Evolutionary conservation across 2,888 invertebrate species (phyloP), one percentile per base, ranked within the genome.

Genomic region (Agonopterix subpropinquella): DNA sequence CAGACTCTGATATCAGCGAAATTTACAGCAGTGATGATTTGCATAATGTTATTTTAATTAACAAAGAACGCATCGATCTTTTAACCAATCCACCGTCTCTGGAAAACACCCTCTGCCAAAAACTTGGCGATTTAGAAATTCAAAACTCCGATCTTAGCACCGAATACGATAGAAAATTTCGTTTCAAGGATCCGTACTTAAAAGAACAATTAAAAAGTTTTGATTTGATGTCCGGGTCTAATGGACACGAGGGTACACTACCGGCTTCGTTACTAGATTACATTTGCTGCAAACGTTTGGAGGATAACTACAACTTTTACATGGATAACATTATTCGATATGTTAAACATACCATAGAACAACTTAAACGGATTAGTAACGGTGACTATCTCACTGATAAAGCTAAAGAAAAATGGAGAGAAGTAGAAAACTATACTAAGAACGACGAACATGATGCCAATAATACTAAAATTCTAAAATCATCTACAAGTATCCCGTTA

Each of bases 311-410:
- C 49, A 81, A 74, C 54, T 81, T 85, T 57, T 79, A 86, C 53
- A 83, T 88, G 83, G 87, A 88, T 9, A 85, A 77, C 49, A 70
- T 87, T 5, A 86, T 88, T 39, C 63, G 61, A 58, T 79, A 86
- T 51, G 85, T 85, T 0, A 75, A 76, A 49, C 70, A 80, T 47
- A 84, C 84, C 1, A 85, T 88, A 48, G 85, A 86, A 2, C 86
- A 88, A 54, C 60, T 88, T n/a, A 86, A 81, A 57, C 76, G 85
- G 11, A 87, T 88, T 15, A 86, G 86, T 53, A 85, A 88, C 48
- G 88, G 88, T 1, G 88, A 88, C 53, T 88, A 79, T 55, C 67
- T 88, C 50, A 84, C 84, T 2, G 84, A 83, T 1, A 78, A 61
- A 60, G 82, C 72, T n/a, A 86, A 78, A 57, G 73, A 82, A 52